Base-by-base conservation (phyloP, 2,797 vertebrate genomes). In the Acanthurus lineatus region DNA sequence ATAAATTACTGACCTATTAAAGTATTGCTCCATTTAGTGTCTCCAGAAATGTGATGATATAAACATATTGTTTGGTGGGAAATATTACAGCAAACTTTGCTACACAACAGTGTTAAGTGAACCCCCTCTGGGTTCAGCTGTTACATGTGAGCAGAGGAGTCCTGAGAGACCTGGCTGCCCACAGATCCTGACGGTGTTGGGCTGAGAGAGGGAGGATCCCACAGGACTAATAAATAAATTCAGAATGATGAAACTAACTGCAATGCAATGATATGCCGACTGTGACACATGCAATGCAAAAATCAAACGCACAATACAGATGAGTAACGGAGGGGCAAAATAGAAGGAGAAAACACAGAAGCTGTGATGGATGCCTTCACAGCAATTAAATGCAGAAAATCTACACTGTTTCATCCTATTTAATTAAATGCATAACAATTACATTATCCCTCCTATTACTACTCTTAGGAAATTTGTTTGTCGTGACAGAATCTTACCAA, bases 171-270 rank as follows among this genome's bases (percentile, higher is more conserved):
- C 35, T 38, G 58, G 66, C 74, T 69, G 60, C 68, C 77, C 77
- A 77, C 73, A 71, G 57, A 78, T 78, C 61, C 69, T 75, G 80
- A 78, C 44, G 49, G 59, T 32, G 81, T 56, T 63, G 80, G 16
- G 77, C 35, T 4, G 69, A 63, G 72, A 73, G 62, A 77, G 78
- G 79, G 72, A 11, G n/a, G 78, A 66, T 80, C 79, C 68, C 75
- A 74, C 38, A 57, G 67, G 69, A 74, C 71, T 54, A 56, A 88
- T 67, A 76, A 73, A 81, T 70, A 63, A 19, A 86, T 77, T 84
- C 73, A 59, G 77, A 66, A 69, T 92, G 89, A 91, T 81, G 82
- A 88, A 91, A 93, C 77, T n/a, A 52, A 69, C 62, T 70, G 88
- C 78, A 92, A 90, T 22, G 20, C 65, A 42, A 19, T 57, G 60